Evolutionary conservation across 2,113 vertebrate species (phyloP).

Genomic region (Gopherus evgoodei): DNA sequence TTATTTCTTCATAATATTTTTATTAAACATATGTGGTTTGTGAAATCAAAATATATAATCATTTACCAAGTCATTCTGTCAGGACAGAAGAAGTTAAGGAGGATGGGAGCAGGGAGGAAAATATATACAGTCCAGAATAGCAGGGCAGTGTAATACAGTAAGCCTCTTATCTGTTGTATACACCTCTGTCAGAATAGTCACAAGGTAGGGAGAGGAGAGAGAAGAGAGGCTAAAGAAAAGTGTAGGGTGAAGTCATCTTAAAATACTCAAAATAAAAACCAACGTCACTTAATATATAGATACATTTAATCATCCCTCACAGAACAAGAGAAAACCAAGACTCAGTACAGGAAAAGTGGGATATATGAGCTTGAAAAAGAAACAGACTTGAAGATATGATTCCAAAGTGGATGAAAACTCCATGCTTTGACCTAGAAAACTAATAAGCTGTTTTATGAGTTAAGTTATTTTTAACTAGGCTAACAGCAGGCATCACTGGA

Average conservation of each 20-base stretch:
- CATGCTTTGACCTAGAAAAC: neutral
- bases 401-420: neutral
- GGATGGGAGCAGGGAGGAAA: neutral
- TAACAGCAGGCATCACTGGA: neutral
- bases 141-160: neutral
- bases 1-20: too few species aligned
- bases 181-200: neutral
- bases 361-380: neutral
- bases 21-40: too few species aligned
- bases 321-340: neutral
- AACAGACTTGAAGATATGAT: neutral
- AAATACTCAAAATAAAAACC: neutral
- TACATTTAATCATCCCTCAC: neutral
- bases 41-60: too few species aligned
- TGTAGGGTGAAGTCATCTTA: neutral
- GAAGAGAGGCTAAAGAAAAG: neutral
- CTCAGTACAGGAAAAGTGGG: neutral
- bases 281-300: too few species aligned
- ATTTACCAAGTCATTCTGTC: neutral
- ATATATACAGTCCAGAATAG: neutral
- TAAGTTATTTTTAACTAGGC: neutral
- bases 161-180: neutral
- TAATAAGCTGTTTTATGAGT: neutral
- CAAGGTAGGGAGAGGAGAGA: neutral
- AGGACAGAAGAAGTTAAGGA: neutral